Evolutionary conservation across 2,888 invertebrate species (phyloP), one percentile per base, ranked within the genome.

Genomic region (Trichogramma evanescens): DNA sequence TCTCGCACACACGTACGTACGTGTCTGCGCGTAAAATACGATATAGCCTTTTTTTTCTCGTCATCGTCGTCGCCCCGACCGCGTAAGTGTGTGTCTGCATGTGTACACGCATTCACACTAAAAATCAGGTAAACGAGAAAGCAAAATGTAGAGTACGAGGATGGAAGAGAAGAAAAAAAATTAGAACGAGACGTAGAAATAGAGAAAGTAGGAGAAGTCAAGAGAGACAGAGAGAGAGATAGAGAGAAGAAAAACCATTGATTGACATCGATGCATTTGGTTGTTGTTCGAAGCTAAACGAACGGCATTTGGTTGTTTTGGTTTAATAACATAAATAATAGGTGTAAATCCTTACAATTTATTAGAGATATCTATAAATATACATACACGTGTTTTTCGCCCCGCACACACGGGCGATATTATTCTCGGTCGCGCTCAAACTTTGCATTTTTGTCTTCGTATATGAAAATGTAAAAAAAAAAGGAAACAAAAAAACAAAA

Each of bases 361-460:
- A 74, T 74, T 74, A 66, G 58, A 66, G 26, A 50, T 69, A 70
- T 71, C 69, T 73, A 73, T 71, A 71, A 70, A 71, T 71, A 69
- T 71, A 72, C 71, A 71, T 71, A 68, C 63, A 59, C 63, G 63
- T 56, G 54, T 59, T 13, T 61, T 57, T 57, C 63, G 59, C 56
- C 59, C 6, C 7, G 44, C 61, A 46, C 49, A 45, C 54, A 48
- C 59, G 26, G 26, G 26, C 26, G 26, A 26, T 26, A 26, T 26
- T 26, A 66, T 56, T 49, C 56, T 9, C 39, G 10, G n/a, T 7
- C 55, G 60, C 57, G 56, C 54, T 55, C 63, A 60, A 63, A 63
- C 63, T 58, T 50, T 49, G 61, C 61, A 63, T 65, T 67, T 62
- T 64, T 63, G 59, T 65, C 61, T 64, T 62, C 61, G 53, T 50